Conservation (phyloP, 2,797 vertebrate genomes). For the Remorina albescens region DNA sequence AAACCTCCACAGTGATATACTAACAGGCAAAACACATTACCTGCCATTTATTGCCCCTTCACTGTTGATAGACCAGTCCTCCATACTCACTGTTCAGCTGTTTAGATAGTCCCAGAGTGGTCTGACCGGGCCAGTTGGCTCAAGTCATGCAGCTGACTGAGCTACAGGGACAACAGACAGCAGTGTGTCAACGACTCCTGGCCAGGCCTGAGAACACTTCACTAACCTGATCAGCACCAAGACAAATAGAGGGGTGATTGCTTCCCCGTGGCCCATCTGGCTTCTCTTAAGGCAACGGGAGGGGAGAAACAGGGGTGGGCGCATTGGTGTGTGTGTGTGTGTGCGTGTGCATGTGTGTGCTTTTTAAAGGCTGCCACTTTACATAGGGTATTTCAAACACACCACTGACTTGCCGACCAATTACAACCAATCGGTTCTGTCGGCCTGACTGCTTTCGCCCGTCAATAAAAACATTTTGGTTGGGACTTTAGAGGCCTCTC, state of each 20-base stretch:
- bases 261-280: slow-evolving; percentile 86
- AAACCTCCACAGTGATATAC: slow-evolving; percentile 18
- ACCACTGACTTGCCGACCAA: slow-evolving; percentile 76
- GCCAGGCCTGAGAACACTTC: slow-evolving; percentile 82
- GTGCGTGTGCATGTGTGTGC: slow-evolving; percentile 16
- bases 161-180: slow-evolving; percentile 69
- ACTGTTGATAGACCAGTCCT: slow-evolving; percentile 42
- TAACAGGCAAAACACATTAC: slow-evolving; percentile 31
- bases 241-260: slow-evolving; percentile 87
- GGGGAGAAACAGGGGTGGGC: slow-evolving; percentile 65
- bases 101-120: slow-evolving; percentile 37
- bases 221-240: slow-evolving; percentile 86
- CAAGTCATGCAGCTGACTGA: slow-evolving; percentile 35
- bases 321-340: slow-evolving; percentile 34
- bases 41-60: slow-evolving; percentile 22
- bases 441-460: slow-evolving; percentile 76
- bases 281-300: slow-evolving; percentile 81
- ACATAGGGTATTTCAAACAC: slow-evolving; percentile 82
- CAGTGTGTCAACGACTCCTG: slow-evolving; percentile 67
- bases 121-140: slow-evolving; percentile 56
- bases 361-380: slow-evolving; percentile 81
- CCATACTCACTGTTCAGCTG: slow-evolving; percentile 19
- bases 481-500: slow-evolving; percentile 67
- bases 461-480: slow-evolving; percentile 85
- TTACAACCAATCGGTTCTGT: slow-evolving; percentile 82